These are phyloP conservation scores for Helobdella robusta DNA, from an alignment of 2,888 invertebrate species.

Conservation along the genomic window DNA sequence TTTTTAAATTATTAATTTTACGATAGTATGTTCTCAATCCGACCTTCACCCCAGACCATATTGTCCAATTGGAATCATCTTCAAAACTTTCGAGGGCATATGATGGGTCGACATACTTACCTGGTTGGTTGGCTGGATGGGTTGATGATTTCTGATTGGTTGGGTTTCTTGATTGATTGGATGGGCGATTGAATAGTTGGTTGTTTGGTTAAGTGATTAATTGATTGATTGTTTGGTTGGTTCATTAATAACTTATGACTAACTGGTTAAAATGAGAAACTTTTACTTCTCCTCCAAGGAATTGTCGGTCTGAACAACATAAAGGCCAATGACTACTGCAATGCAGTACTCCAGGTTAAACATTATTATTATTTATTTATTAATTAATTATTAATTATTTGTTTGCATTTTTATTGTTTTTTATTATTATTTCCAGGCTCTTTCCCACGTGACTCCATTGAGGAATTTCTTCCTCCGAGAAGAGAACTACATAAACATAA, in stretches of 20 bases:
- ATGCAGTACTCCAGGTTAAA: constrained; percentile 83
- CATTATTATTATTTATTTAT: not conserved
- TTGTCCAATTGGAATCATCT: constrained; percentile 67
- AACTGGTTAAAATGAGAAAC: not conserved
- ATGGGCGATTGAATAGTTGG: too few relatives aligned
- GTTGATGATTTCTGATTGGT: too few relatives aligned
- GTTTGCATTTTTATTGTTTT: not conserved
- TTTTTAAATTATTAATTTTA: not conserved
- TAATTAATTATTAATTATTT: not conserved
- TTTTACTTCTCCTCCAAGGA: constrained; percentile 39
- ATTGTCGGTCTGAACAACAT: constrained; percentile 98
- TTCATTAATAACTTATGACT: not conserved
- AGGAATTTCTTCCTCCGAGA: constrained; percentile 89
- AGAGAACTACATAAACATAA: constrained; percentile 71
- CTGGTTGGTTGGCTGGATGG: constrained; percentile 56
- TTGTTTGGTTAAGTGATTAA: too few relatives aligned
- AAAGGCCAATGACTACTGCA: constrained; percentile 98
- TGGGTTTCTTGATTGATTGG: too few relatives aligned
- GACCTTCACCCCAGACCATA: constrained; percentile 76
- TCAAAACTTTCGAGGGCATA: constrained; percentile 84
- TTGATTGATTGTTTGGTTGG: not conserved
- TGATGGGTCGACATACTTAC: constrained; percentile 89
- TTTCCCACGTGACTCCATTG: constrained; percentile 86
- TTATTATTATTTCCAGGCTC: constrained; percentile 57
- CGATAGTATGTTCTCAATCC: constrained; percentile 82